Base-by-base conservation (phyloP, 2,113 vertebrate species). In the Triplophysa siluroides region DNA sequence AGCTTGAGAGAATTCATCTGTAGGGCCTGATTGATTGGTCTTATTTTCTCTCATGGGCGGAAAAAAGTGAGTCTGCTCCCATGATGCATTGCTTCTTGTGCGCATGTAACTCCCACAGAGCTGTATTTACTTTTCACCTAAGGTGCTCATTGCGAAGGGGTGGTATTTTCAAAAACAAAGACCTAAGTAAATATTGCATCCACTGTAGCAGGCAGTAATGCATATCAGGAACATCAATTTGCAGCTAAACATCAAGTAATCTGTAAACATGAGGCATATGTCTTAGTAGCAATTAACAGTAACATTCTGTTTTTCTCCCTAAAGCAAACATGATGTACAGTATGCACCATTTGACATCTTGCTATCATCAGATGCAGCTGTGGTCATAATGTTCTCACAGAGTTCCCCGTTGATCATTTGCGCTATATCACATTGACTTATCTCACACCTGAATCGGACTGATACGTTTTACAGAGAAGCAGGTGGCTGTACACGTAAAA, bases 391-490 rank as follows among this genome's bases (percentile, higher is more conserved):
- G 1, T 24, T 8, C 16, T 23, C 23, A 29, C 18, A 52, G 45
- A 60, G 75, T 62, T 78, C 75, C 8, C 23, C 16, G 58, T 21
- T 67, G 47, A 74, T 61, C 23, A 72, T 66, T 18, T 26, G 33
- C 52, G n/a, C 11, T 23, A 24, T 71, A 64, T 75, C 64, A 60
- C 41, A 29, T 76, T 83, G 50, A 63, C 24, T 56, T 52, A 71
- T 65, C 43, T 18, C 41, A 33, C n/a, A 76, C 60, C 60, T 80
- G 72, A 26, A 52, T 69, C 14, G 19, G 33, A 11, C 14, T 64
- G 58, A 70, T 76, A 80, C 69, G 61, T 68, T 38, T 43, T 33
- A 67, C 72, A 74, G 2, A 1, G 33, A 76, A 54, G 54, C 76
- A 74, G 69, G 56, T 79, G 70, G 26, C 54, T 63, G 12, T 63